These are phyloP conservation scores for Ostrea edulis DNA, from an alignment of 1,140 invertebrate genomes.

Conservation along the genomic window DNA sequence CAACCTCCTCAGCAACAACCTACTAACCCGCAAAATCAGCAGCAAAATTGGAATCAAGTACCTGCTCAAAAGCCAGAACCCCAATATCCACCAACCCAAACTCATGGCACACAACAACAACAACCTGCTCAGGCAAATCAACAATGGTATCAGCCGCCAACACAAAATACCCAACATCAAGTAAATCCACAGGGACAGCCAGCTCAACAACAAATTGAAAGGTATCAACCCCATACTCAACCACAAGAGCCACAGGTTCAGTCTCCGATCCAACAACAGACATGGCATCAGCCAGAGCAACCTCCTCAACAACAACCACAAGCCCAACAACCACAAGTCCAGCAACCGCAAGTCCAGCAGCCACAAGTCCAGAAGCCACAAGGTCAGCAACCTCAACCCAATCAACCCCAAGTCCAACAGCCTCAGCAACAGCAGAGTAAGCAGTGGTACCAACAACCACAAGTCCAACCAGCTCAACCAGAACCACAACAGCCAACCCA, in stretches of 20 bases:
- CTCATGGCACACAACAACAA: slow-evolving; percentile 10
- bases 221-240: neutral
- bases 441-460: neutral
- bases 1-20: neutral
- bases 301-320: neutral
- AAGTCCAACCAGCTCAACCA: neutral
- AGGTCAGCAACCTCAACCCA: too few species aligned
- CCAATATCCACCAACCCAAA: neutral
- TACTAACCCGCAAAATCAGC: neutral
- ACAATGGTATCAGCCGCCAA: neutral
- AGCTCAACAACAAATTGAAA: neutral
- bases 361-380: too few species aligned
- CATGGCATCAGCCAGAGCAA: neutral
- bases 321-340: neutral
- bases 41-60: slow-evolving; percentile 8
- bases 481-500: neutral
- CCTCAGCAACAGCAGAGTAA: neutral
- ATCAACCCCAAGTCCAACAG: too few species aligned
- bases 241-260: slow-evolving; percentile 13
- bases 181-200: neutral
- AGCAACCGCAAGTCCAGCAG: too few species aligned
- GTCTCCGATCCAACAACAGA: neutral
- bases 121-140: neutral
- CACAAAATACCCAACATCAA: slow-evolving; percentile 1
- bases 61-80: neutral